A percentile compares a stretch with the other conserved stretches of the same genome.
phyloP scores from a whole-genome alignment of 2,888 invertebrate genomes.

The Rotaria socialis region DNA sequence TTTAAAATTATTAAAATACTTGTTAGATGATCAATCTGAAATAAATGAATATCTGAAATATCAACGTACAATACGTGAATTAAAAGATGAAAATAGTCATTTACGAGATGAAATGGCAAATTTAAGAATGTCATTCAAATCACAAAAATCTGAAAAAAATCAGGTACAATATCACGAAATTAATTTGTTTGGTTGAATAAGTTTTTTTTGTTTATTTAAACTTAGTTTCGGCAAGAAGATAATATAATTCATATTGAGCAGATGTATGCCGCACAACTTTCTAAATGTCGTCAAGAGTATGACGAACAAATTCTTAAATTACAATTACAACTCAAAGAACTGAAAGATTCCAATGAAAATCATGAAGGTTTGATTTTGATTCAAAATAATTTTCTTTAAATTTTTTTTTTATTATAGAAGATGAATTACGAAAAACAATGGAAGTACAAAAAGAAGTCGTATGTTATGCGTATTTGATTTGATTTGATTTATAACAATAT shows the following conservation, averaged over 20 bases:
- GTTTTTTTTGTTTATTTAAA: neutral
- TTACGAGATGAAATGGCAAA: constrained; percentile 39
- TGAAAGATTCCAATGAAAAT: neutral
- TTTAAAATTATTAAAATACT: neutral
- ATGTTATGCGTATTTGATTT: neutral
- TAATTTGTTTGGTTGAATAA: too few species aligned
- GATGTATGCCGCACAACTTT: neutral
- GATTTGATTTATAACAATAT: neutral
- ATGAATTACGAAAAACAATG: neutral
- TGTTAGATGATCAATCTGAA: constrained; percentile 33
- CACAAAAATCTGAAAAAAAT: neutral
- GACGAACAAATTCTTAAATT: neutral
- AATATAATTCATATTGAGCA: neutral
- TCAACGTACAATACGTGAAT: constrained; percentile 23
- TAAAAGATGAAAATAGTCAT: constrained; percentile 45
- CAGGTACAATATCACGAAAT: too few species aligned
- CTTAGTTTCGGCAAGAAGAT: constrained; percentile 14
- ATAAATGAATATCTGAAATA: constrained; percentile 5
- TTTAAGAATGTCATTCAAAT: constrained; percentile 39
- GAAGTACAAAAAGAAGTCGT: constrained; percentile 35
- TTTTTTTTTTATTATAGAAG: neutral
- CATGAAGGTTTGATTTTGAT: neutral
- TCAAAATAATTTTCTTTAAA: neutral
- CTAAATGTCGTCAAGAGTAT: constrained; percentile 15
- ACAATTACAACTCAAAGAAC: neutral